A percentile compares a stretch with the other conserved stretches of the same genome.
Evolutionary conservation across 2,797 vertebrate species (phyloP).

Genomic region (Etheostoma nigrum): DNA sequence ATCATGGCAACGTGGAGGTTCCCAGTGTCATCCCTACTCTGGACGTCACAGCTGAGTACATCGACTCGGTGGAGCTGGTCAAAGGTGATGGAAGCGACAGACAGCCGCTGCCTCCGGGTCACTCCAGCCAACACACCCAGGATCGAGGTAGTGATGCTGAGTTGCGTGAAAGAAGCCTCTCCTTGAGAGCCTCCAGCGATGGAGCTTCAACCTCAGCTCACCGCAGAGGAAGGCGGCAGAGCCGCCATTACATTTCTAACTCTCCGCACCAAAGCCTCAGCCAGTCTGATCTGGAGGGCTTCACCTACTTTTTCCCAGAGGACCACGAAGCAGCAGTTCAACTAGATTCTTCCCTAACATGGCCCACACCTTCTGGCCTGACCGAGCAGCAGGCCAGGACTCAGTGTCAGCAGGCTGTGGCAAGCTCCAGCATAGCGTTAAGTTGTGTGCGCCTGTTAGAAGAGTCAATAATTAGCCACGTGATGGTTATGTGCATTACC

Average conservation of each 20-base stretch:
- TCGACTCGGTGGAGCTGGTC: constrained; percentile 70
- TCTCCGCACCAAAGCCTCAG: constrained; percentile 82
- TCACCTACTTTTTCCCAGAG: constrained; percentile 91
- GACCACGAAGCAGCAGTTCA: constrained; percentile 82
- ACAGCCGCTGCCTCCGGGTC: constrained; percentile 34
- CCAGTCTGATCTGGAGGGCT: constrained; percentile 81
- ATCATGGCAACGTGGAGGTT: constrained; percentile 70
- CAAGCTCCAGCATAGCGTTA: constrained; percentile 86
- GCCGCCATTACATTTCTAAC: constrained; percentile 68
- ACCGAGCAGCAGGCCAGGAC: constrained; percentile 70
- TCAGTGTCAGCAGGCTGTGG: constrained; percentile 83
- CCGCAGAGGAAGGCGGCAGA: constrained; percentile 74
- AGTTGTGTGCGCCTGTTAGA: constrained; percentile 84
- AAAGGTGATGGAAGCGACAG: constrained; percentile 65
- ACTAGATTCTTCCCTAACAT: constrained; percentile 69
- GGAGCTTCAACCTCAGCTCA: constrained; percentile 32
- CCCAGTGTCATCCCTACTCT: constrained; percentile 86
- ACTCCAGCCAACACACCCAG: constrained; percentile 24
- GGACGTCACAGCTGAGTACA: constrained; percentile 88
- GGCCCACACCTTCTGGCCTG: constrained; percentile 89
- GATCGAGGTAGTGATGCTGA: constrained; percentile 28
- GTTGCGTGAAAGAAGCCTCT: background rate
- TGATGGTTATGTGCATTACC: constrained; percentile 85
- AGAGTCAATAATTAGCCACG: constrained; percentile 55
- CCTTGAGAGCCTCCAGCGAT: constrained; percentile 25